Conservation (phyloP, 2,113 vertebrate genomes). For the Megaceryle torquata region DNA sequence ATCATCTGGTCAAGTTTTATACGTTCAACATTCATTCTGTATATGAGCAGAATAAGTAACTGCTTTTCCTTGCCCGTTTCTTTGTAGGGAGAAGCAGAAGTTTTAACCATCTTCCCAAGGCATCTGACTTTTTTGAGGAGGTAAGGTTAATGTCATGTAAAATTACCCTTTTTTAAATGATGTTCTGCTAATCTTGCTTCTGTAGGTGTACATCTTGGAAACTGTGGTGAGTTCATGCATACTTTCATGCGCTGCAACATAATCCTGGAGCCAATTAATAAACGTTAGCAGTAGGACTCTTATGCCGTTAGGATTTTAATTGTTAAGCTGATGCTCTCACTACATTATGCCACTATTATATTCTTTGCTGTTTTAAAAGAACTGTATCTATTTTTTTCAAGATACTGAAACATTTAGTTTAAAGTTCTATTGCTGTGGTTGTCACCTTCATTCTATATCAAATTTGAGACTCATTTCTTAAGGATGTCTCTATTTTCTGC, state of each 20-base stretch:
- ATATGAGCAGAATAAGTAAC: not conserved
- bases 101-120: not conserved
- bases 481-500: slow-evolving; percentile 80
- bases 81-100: slow-evolving; percentile 5
- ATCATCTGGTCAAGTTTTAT: not conserved
- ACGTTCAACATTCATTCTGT: not conserved
- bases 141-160: slow-evolving; percentile 37
- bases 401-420: slow-evolving; percentile 55
- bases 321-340: slow-evolving; percentile 29
- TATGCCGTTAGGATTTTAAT: not conserved
- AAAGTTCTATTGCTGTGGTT: slow-evolving; percentile 61
- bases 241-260: not conserved
- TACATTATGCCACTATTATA: not conserved
- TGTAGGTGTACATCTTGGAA: not conserved
- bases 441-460: slow-evolving; percentile 73
- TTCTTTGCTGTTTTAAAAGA: slow-evolving; percentile 17
- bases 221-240: not conserved
- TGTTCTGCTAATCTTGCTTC: not conserved
- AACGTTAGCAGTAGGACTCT: not conserved
- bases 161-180: not conserved
- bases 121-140: slow-evolving; percentile 11
- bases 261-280: not conserved
- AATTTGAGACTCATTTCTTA: slow-evolving; percentile 68
- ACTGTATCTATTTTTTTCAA: slow-evolving; percentile 51
- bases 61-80: not conserved